Conservation (phyloP, 2,888 invertebrate species). For the Caradrina kadenii region DNA sequence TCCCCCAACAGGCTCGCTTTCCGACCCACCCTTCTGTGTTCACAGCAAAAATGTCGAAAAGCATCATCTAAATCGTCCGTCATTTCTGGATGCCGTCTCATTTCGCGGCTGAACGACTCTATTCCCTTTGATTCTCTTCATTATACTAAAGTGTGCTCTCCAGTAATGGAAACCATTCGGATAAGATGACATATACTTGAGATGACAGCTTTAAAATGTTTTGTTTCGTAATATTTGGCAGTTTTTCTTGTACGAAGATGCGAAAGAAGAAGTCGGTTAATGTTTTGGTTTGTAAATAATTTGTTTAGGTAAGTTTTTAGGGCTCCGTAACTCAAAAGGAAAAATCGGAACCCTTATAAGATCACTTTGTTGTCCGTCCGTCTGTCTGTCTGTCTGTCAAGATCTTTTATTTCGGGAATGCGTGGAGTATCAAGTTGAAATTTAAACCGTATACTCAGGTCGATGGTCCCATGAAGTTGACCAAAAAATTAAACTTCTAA, state of each 20-base stretch:
- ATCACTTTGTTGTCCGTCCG: too few species aligned
- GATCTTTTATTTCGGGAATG: too few species aligned
- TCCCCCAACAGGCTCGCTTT: constrained; percentile 26
- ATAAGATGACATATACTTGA: constrained; percentile 51
- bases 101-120: constrained; percentile 80
- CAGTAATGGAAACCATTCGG: constrained; percentile 57
- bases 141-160: constrained; percentile 65
- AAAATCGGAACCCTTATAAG: too few species aligned
- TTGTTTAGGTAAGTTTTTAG: too few species aligned
- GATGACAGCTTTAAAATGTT: constrained; percentile 37
- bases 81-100: constrained; percentile 78
- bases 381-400: too few species aligned
- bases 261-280: too few species aligned
- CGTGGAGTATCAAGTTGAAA: too few species aligned
- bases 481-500: too few species aligned
- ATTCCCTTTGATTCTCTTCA: constrained; percentile 78
- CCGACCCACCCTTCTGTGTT: constrained; percentile 47
- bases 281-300: too few species aligned
- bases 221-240: constrained; percentile 16
- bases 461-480: too few species aligned
- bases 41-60: constrained; percentile 64
- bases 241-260: neutral
- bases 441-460: too few species aligned
- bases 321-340: too few species aligned
- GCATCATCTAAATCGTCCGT: constrained; percentile 74